phyloP scores from a whole-genome alignment of 2,888 invertebrate genomes.

The Amphipyra tragopoginis region DNA sequence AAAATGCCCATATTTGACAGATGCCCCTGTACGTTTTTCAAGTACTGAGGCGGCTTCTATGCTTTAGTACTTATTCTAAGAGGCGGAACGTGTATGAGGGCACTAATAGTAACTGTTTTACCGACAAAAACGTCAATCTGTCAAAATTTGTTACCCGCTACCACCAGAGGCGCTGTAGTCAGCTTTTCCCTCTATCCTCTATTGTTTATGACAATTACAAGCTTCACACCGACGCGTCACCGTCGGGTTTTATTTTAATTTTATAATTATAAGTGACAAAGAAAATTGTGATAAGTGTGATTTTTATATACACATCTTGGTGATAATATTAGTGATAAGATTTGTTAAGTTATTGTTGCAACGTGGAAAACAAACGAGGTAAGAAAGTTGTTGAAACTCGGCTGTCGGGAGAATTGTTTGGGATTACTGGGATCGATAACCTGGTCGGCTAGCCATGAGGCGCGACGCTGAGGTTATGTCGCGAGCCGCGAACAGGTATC shows the following conservation, averaged over 20 bases:
- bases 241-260: slow-evolving; percentile 87
- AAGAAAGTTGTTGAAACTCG: slow-evolving; percentile 72
- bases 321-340: slow-evolving; percentile 88
- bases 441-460: slow-evolving; percentile 88
- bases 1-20: too few species aligned
- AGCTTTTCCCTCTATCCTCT: slow-evolving; percentile 55
- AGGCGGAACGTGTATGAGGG: slow-evolving; percentile 12
- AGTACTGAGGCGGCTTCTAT: too few species aligned
- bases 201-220: slow-evolving; percentile 77
- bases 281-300: slow-evolving; percentile 89
- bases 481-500: slow-evolving; percentile 83
- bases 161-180: slow-evolving; percentile 65
- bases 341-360: slow-evolving; percentile 88
- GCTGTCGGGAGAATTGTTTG: slow-evolving; percentile 82
- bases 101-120: slow-evolving; percentile 49
- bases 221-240: slow-evolving; percentile 86
- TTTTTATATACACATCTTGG: slow-evolving; percentile 88
- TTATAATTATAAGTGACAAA: slow-evolving; percentile 85
- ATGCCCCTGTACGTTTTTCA: too few species aligned
- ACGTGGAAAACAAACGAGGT: slow-evolving; percentile 85
- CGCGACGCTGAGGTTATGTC: slow-evolving; percentile 89
- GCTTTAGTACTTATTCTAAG: too few species aligned
- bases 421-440: slow-evolving; percentile 89
- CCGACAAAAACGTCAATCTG: slow-evolving; percentile 46
- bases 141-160: slow-evolving; percentile 47